These are phyloP conservation scores for Centropus bengalensis DNA, from an alignment of 2,113 vertebrate genomes.

Conservation along the genomic window DNA sequence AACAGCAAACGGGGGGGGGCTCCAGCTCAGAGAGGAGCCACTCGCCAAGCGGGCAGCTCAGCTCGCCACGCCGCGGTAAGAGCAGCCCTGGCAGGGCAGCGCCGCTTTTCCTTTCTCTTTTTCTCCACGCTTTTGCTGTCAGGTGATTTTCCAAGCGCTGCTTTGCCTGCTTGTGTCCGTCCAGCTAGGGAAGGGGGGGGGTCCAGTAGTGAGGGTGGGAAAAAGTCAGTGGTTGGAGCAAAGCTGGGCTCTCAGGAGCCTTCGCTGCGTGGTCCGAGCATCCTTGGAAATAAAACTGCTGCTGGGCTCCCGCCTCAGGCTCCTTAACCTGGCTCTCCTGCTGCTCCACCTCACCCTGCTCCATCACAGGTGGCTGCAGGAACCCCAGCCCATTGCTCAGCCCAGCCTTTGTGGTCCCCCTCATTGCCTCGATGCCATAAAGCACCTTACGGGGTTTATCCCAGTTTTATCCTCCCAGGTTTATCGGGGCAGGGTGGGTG, in stretches of 20 bases:
- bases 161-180: not conserved
- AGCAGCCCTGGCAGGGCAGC: not conserved
- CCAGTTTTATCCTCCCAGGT: rapidly evolving
- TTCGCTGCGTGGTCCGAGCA: too few relatives aligned
- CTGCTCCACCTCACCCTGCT: not conserved
- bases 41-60: not conserved
- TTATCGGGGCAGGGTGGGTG: rapidly evolving
- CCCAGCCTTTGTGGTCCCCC: rapidly evolving
- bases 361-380: not conserved
- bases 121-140: not conserved
- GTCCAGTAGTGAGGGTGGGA: not conserved
- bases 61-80: conserved; percentile 38
- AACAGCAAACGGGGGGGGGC: not conserved
- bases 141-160: not conserved
- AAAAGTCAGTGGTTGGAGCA: rapidly evolving
- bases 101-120: not conserved
- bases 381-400: rapidly evolving
- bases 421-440: rapidly evolving
- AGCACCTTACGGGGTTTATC: rapidly evolving
- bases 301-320: rapidly evolving
- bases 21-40: not conserved
- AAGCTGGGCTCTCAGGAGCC: not conserved
- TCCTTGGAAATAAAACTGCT: not conserved
- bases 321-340: not conserved
- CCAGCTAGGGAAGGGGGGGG: not conserved